Percentiles rank a stretch among this genome's conserved stretches.
Evolutionary conservation across 1,140 invertebrate genomes (phyloP).

Genomic region (Ceratosolen fusciceps): DNA sequence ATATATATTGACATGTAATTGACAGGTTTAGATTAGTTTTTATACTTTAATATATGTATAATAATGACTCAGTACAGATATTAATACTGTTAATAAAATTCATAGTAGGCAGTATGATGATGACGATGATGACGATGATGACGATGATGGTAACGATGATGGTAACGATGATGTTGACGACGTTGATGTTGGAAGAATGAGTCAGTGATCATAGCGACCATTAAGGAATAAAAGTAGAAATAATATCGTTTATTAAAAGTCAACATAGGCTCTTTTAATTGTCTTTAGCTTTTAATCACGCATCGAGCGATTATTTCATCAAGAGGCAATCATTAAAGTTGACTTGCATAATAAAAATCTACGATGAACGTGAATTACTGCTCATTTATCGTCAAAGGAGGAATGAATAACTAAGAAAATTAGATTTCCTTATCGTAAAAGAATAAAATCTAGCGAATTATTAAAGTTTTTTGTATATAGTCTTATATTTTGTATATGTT

Average conservation of each 20-base stretch:
- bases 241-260: not conserved
- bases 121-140: too few relatives aligned
- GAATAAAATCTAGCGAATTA: too few relatives aligned
- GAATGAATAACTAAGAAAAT: too few relatives aligned
- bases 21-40: not conserved
- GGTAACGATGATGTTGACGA: too few relatives aligned
- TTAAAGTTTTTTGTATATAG: too few relatives aligned
- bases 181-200: not conserved
- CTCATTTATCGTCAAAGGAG: too few relatives aligned
- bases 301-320: not conserved
- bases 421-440: too few relatives aligned
- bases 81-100: too few relatives aligned
- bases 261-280: not conserved
- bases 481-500: too few relatives aligned
- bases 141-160: too few relatives aligned
- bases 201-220: not conserved
- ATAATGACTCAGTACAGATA: too few relatives aligned
- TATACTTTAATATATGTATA: not conserved
- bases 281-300: not conserved
- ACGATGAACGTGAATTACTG: not conserved
- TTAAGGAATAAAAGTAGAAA: conserved; percentile 1
- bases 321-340: not conserved
- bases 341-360: not conserved
- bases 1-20: not conserved
- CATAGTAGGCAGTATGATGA: too few relatives aligned